Percentiles rank a stretch among this genome's conserved stretches.
Evolutionary conservation across 1,140 invertebrate species (phyloP).

Genomic region (Neodiprion pinetum): DNA sequence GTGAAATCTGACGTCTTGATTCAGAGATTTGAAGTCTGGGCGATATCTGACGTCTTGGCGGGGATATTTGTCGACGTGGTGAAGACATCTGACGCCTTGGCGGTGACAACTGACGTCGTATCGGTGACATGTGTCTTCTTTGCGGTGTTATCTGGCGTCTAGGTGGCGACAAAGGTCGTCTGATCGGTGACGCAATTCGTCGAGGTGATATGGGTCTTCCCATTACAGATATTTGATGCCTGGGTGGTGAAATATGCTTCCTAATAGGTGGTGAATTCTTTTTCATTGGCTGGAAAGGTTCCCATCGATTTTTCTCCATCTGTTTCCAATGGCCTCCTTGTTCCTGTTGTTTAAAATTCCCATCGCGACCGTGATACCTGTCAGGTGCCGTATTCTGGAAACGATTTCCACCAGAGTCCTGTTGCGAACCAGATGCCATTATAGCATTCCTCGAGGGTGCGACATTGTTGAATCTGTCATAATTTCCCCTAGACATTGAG

Average conservation of each 20-base stretch:
- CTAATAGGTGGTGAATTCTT: conserved; percentile 17
- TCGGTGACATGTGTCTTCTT: conserved; percentile 24
- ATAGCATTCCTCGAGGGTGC: too few relatives aligned
- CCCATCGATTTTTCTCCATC: conserved; percentile 6
- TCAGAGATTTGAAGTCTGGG: conserved; percentile 15
- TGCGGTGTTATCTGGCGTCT: conserved; percentile 19
- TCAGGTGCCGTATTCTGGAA: conserved; percentile 5
- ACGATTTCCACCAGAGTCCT: background rate
- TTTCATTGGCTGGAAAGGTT: conserved; percentile 13
- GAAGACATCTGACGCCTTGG: conserved; percentile 18
- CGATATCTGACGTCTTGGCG: conserved; percentile 16
- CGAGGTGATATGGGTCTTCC: conserved; percentile 17
- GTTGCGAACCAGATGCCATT: background rate
- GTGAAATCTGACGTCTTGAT: conserved; percentile 13
- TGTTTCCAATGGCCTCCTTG: conserved; percentile 19
- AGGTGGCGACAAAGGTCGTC: conserved; percentile 25
- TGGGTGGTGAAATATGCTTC: conserved; percentile 29
- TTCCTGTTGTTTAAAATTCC: background rate
- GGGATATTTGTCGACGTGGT: conserved; percentile 16
- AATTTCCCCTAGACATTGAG: conserved; percentile 39
- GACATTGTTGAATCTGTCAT: conserved; percentile 26
- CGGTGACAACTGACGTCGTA: conserved; percentile 26
- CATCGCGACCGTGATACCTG: conserved; percentile 17
- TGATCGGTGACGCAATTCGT: conserved; percentile 24
- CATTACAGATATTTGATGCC: conserved; percentile 21